Evolutionary conservation across 2,888 invertebrate genomes (phyloP), one percentile per base, ranked within the genome.

Genomic region (Lingula anatina): DNA sequence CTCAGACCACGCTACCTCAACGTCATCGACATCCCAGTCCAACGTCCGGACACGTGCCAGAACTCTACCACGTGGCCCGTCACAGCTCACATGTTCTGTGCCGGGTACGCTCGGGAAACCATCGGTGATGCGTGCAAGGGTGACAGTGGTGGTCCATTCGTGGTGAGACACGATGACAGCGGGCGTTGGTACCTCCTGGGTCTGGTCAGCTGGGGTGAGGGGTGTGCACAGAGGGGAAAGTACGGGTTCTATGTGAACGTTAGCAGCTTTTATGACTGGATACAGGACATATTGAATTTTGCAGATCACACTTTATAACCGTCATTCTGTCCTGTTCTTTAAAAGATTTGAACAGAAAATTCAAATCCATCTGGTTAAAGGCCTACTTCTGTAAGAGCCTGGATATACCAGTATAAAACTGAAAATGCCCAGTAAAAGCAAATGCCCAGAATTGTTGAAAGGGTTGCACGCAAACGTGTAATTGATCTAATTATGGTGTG

Each of bases 191-290:
- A 41, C 41, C 23, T 41, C 3, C 23, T 41, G 15, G 41, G 27
- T 18, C 15, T 44, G 20, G 51, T 5, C 48, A 54, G 36, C 46
- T 44, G 27, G 37, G 39, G 25, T 21, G 25, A 20, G 21, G 23
- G 25, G n/a, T 41, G 41, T 21, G 41, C 23, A 3, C 21, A n/a
- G 23, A 5, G 15, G 41, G 41, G 41, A 21, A 5, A 24, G 4
- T 41, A 12, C 25, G 41, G 23, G 4, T 41, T 41, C 41, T 41
- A 23, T 24, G 24, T 24, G 25, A 3, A 24, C 5, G 41, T 41
- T 21, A 24, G 23, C 21, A 41, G 24, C 15, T 41, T 23, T 24
- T 23, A 5, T 5, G 25, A 41, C 7, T 41, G 41, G 41, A 36
- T 47, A 4, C 41, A 21, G 5, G 23, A 21, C 23, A 31, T n/a